Base-by-base conservation (phyloP, 1,140 invertebrate genomes). In the Drosophila repletoides region DNA sequence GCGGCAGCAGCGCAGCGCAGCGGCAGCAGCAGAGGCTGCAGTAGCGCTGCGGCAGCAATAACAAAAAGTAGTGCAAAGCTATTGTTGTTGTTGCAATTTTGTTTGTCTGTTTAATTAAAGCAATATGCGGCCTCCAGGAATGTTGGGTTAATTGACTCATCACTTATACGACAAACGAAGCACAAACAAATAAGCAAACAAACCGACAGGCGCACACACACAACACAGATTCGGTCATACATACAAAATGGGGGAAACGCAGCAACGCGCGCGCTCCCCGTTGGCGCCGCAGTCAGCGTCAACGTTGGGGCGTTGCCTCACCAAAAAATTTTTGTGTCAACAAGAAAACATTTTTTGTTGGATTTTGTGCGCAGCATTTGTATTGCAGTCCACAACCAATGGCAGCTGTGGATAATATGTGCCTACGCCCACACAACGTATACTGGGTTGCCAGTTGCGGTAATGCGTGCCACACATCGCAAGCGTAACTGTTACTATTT, bases 131-230 rank as follows among this genome's bases (percentile, higher is more conserved):
- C 80, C 81, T 86, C 75, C 63, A 86, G 80, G 81, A 86, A 86
- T 86, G 81, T 76, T 86, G 72, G 81, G 80, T 86, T 86, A 86
- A 86, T 86, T 86, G 80, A 86, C 80, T 86, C 80, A 86, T 86
- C 80, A 83, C 74, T 83, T 86, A 81, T 87, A 86, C 80, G 72
- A 86, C 80, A 84, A 84, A 86, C 79, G 79, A 80, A 86, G 80
- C 75, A 73, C 75, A 81, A 84, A 74, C 77, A 83, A 83, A 74
- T 74, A 83, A 69, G 52, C 74, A 80, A 75, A 81, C 77, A 81
- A 63, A 29, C 71, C 26, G 34, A 21, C 41, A 58, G 14, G 21
- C 48, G 48, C 15, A 58, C 60, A 66, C 14, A 36, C 29, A 63
- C 17, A 21, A 56, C 24, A 65, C 36, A 34, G 7, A n/a, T 9